Percentiles rank a stretch among this genome's conserved stretches.
Evolutionary conservation across 2,113 vertebrate genomes (phyloP).

Genomic region (Edolisoma coerulescens): DNA sequence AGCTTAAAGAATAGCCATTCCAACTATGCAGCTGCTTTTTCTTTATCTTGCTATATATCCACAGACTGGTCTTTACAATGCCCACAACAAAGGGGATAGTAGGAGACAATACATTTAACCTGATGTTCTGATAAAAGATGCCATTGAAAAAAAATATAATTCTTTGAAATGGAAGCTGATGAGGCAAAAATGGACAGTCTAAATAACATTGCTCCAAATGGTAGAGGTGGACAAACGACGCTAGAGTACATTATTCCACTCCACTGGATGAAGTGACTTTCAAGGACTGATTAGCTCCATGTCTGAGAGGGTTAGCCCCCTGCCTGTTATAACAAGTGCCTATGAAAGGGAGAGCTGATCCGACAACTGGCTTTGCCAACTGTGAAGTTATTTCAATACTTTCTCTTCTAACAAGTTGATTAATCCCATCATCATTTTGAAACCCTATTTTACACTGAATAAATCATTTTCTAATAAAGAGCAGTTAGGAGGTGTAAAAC

Average conservation of each 20-base stretch:
- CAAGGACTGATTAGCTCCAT: conserved; percentile 69
- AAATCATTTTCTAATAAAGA: conserved; percentile 60
- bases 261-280: conserved; percentile 63
- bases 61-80: not conserved
- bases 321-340: conserved; percentile 65
- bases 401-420: conserved; percentile 56
- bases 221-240: conserved; percentile 45
- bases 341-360: conserved; percentile 65
- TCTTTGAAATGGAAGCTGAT: conserved; percentile 40
- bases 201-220: conserved; percentile 41
- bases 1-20: not conserved
- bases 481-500: conserved; percentile 51
- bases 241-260: conserved; percentile 58
- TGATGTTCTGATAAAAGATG: not conserved
- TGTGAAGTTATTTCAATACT: conserved; percentile 66
- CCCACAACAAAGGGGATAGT: not conserved
- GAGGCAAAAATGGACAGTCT: conserved; percentile 50
- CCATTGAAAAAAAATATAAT: not conserved
- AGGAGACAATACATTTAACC: conserved; percentile 9
- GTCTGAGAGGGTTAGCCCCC: conserved; percentile 68
- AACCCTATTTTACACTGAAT: conserved; percentile 37
- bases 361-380: conserved; percentile 55
- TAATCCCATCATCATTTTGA: conserved; percentile 59
- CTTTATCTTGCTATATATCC: not conserved
- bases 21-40: not conserved